Percentiles rank a stretch among this genome's conserved stretches.
Conservation (phyloP, 2,888 invertebrate species). For the Lepas anatifera region DNA sequence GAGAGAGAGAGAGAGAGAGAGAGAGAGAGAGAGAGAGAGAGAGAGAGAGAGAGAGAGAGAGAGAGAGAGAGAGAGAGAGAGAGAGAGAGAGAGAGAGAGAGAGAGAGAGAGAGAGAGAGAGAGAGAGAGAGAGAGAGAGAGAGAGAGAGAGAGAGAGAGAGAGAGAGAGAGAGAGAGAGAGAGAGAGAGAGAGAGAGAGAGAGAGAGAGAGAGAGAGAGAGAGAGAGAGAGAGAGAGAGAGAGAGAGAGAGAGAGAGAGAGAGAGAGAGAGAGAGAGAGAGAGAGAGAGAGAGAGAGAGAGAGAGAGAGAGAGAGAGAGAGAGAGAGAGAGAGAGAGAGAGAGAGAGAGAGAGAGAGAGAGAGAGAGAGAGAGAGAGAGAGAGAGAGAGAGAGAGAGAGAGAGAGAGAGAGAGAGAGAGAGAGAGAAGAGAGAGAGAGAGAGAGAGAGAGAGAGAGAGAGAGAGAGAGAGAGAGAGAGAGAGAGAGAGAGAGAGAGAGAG, state of each 20-base stretch:
- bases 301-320: neutral
- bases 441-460: neutral
- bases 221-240: neutral
- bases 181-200: neutral
- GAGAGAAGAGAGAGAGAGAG: neutral
- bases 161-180: constrained; percentile 6
- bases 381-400: neutral
- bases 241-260: neutral
- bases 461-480: neutral
- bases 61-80: neutral
- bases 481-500: neutral
- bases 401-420: neutral
- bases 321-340: too few species aligned
- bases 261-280: constrained; percentile 9
- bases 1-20: neutral
- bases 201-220: neutral
- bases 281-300: neutral
- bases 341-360: too few species aligned
- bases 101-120: constrained; percentile 16
- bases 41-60: too few species aligned
- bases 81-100: neutral
- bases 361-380: too few species aligned
- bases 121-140: constrained; percentile 17
- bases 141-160: constrained; percentile 17
- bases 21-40: neutral